Percentiles rank a stretch among this genome's conserved stretches.
Evolutionary conservation across 1,140 invertebrate genomes (phyloP).

Genomic region (Zaprionus davidi): DNA sequence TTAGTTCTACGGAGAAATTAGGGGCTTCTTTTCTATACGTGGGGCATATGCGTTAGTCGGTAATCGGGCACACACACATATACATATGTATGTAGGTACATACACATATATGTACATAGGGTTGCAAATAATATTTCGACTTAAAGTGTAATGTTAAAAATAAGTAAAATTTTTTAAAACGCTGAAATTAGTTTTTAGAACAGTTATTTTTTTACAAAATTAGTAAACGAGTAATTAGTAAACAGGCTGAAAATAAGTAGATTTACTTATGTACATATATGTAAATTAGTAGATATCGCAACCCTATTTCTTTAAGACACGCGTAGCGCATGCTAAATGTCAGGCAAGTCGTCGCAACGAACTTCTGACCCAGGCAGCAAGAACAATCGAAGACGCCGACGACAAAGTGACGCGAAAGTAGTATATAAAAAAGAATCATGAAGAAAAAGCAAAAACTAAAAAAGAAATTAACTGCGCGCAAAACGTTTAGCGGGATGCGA

Average conservation of each 20-base stretch:
- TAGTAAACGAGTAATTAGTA: too few relatives aligned
- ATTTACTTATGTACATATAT: too few relatives aligned
- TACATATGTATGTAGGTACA: conserved; percentile 14
- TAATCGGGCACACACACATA: conserved; percentile 13
- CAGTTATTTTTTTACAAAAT: too few relatives aligned
- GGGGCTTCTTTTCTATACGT: background rate
- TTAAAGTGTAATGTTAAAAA: too few relatives aligned
- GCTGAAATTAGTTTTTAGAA: too few relatives aligned
- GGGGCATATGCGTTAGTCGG: conserved; percentile 10
- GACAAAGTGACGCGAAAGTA: conserved; percentile 69
- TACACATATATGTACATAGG: conserved; percentile 12
- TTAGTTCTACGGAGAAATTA: too few relatives aligned
- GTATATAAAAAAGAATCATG: conserved; percentile 48
- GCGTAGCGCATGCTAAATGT: conserved; percentile 40
- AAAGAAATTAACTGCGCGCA: conserved; percentile 26
- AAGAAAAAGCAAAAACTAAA: conserved; percentile 34
- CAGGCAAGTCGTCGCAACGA: conserved; percentile 48
- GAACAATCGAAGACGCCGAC: conserved; percentile 44
- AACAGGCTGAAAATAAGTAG: too few relatives aligned
- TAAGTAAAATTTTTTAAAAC: too few relatives aligned
- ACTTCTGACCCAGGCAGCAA: conserved; percentile 70
- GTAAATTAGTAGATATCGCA: too few relatives aligned
- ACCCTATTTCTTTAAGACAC: background rate
- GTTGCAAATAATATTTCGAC: too few relatives aligned
- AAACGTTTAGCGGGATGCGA: conserved; percentile 45